Base-by-base conservation (phyloP, 2,113 vertebrate genomes). In the Coracopsis vasa region DNA sequence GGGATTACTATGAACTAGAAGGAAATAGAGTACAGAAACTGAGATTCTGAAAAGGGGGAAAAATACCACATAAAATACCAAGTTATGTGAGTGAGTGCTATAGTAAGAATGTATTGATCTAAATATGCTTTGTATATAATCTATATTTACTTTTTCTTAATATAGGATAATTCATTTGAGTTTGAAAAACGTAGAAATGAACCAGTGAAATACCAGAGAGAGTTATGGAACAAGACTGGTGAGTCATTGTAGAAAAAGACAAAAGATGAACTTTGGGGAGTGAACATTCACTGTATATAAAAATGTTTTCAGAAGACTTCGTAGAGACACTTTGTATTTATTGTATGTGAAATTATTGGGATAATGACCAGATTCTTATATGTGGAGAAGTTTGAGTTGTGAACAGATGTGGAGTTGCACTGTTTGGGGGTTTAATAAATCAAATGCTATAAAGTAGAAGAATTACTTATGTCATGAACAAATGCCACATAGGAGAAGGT, bases 131-230 rank as follows among this genome's bases (percentile, higher is more conserved):
- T 91, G 14, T 48, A 11, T 45, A 6, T 85, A 84, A 85, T 61
- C 8, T 81, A 0, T 87, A 13, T 94, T 75, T 89, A 24, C 25
- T 80, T 92, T 86, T 86, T 75, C 44, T 92, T 93, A 51, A 89
- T 94, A 23, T 73, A 99, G 99, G 99, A 99, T 97, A 99, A 99
- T 93, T 97, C 98, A 13, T 98, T 99, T 96, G 99, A 99, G 97
- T 99, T 99, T 94, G 99, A 99, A 96, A 99, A 99, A 96, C 98
- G 99, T 83, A 98, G 99, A 98, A 99, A 99, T 29, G 98, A 98
- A 45, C 99, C 99, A 66, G 96, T 99, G 78, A 99, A 99, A 97
- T 99, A 99, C 94, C 98, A 99, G 97, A 98, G 99, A 65, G 97
- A 98, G 47, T 90, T 99, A 9, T 99, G 99, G 99, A 99, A 96